These are phyloP conservation scores for Aphelinus certus DNA, from an alignment of 1,140 invertebrate genomes.

Conservation along the genomic window DNA sequence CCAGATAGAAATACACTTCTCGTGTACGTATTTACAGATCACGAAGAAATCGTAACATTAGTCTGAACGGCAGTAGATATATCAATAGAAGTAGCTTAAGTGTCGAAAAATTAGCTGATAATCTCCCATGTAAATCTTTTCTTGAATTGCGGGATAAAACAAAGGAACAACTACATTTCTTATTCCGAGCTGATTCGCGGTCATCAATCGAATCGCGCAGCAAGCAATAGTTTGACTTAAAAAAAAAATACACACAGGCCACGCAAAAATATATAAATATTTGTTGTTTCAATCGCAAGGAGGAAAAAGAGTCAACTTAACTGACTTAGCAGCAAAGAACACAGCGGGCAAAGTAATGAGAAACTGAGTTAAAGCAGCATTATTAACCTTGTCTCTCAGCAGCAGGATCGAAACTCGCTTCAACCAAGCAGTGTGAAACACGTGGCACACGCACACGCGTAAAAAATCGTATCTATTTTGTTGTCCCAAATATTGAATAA, in stretches of 20 bases:
- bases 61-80: neutral
- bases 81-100: neutral
- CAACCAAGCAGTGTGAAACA: neutral
- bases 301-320: conserved; percentile 28
- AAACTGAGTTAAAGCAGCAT: too few relatives aligned
- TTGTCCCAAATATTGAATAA: neutral
- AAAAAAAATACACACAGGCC: conserved; percentile 15
- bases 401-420: conserved; percentile 11
- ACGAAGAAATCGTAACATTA: neutral
- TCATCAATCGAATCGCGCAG: conserved; percentile 19
- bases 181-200: conserved; percentile 6
- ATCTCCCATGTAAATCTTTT: neutral
- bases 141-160: neutral
- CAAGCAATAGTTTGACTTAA: conserved; percentile 10
- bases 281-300: neutral
- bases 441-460: conserved; percentile 4
- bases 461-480: conserved; percentile 22
- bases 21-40: neutral
- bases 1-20: neutral
- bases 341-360: conserved; percentile 33
- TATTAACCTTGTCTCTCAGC: conserved; percentile 11
- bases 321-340: conserved; percentile 30
- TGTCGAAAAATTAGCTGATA: neutral
- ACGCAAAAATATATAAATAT: conserved; percentile 27
- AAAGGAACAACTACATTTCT: conserved; percentile 15